Evolutionary conservation across 2,113 vertebrate genomes (phyloP), one percentile per base, ranked within the genome.

Genomic region (Microtus richardsoni): DNA sequence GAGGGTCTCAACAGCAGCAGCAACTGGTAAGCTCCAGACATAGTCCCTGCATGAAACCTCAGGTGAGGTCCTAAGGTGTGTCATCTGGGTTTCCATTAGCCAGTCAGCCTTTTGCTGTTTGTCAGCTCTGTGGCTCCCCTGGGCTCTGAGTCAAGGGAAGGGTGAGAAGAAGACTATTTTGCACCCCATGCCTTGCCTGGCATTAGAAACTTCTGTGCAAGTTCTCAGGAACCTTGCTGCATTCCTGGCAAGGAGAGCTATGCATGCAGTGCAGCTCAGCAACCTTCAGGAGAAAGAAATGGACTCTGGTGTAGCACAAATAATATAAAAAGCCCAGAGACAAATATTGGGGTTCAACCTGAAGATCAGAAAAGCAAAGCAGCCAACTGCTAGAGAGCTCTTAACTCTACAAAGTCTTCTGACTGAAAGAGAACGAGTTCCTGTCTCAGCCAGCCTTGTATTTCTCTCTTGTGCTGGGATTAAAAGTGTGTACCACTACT

Each of bases 11-110:
- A 49, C 9, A 54, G 60, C 11, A 83, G 17, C 7, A 52, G 6
- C 0, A 3, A 66, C 39, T 13, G 68, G 41, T n/a, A 10, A 58
- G 36, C 28, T 73, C 30, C 33, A 16, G 33, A 80, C 60, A 17
- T 12, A 10, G 41, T 62, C 14, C 14, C 39, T 30, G 12, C 41
- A 26, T 44, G 58, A 44, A 44, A 44, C 49, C 24, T 9, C 22
- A 14, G 60, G 62, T 2, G 0, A 30, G 28, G 21, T 70, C 19
- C n/a, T 22, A 0, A 24, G 19, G 14, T 26, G 21, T 30, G 41
- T 14, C 5, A 2, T 70, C 54, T 10, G 12, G 12, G 54, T 41
- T 3, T 47, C 60, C 1, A 24, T 47, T 3, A 7, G 9, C 1
- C 17, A 62, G 89, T 39, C 3, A 4, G 80, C 22, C 11, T 41